Percentiles rank a stretch among this genome's conserved stretches.
Evolutionary conservation across 2,888 invertebrate genomes (phyloP).

Genomic region (Campoletis raptor): DNA sequence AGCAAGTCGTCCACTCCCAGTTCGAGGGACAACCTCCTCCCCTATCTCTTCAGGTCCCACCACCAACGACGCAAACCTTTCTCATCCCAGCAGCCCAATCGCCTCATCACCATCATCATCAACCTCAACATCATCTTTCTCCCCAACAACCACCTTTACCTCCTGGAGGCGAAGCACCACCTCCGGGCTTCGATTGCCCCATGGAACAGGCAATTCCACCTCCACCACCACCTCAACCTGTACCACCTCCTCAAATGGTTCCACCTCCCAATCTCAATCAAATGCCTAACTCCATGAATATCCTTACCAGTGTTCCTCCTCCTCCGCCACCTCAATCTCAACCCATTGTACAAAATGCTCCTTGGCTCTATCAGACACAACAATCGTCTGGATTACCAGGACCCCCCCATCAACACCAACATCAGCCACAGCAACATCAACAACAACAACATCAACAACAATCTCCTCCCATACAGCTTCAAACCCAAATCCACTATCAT

Average conservation of each 20-base stretch:
- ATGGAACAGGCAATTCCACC: conserved; percentile 86
- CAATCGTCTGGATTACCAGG: conserved; percentile 70
- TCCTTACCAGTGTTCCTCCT: conserved; percentile 82
- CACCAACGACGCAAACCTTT: conserved; percentile 79
- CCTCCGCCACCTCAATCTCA: conserved; percentile 74
- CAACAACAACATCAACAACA: conserved; percentile 60
- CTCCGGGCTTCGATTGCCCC: conserved; percentile 81
- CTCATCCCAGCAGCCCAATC: conserved; percentile 76
- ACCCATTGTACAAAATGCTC: conserved; percentile 79
- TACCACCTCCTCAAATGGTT: conserved; percentile 83
- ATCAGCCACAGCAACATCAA: not conserved
- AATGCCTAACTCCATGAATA: conserved; percentile 81
- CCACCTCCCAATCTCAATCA: conserved; percentile 81
- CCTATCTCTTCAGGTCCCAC: conserved; percentile 80
- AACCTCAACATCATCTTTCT: conserved; percentile 18
- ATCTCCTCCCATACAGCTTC: conserved; percentile 81
- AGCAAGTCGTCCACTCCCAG: conserved; percentile 79
- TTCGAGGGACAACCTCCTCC: conserved; percentile 81
- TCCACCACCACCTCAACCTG: conserved; percentile 84
- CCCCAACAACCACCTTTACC: conserved; percentile 61
- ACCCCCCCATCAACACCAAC: conserved; percentile 2
- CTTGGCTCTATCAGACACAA: conserved; percentile 81
- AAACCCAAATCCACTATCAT: conserved; percentile 82
- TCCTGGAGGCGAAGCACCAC: conserved; percentile 81
- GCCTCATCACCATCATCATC: conserved; percentile 73